Evolutionary conservation across 2,113 vertebrate species (phyloP), one percentile per base, ranked within the genome.

Genomic region (Mormyrus lacerda): DNA sequence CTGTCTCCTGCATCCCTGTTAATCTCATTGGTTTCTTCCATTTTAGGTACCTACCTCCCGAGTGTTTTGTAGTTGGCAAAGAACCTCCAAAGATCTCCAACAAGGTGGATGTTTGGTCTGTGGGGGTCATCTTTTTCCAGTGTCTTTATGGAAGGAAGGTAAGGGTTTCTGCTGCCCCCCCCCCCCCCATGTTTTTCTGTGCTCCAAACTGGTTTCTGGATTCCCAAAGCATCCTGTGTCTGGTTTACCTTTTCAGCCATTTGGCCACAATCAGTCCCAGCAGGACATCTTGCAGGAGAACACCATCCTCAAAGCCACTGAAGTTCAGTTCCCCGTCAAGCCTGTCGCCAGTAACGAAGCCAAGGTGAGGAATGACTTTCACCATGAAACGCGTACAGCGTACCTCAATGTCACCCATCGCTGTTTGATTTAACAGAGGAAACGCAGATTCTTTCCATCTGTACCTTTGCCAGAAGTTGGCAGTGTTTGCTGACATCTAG

Each of bases 221-320:
- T 83, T 35, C 35, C 31, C 73, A 69, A 39, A 51, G 42, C 45
- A 76, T 55, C n/a, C 31, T 3, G 3, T 55, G 9, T 50, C 8
- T 47, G 27, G 88, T 47, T 21, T 42, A 2, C 53, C 47, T 87
- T n/a, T 92, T 84, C 93, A 99, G 98, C 98, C 98, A 92, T 99
- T 99, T 95, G 98, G 98, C 92, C 98, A 99, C 95, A 99, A 99
- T 94, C 98, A 99, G 93, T 99, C 98, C 24, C 98, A 99, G 92
- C 98, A 99, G 94, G 98, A 99, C 93, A 99, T 99, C 93, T 96
- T 99, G 91, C 98, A 99, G 95, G 98, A 99, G 96, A 99, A 99
- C 92, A 99, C 98, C 91, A 99, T 99, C 94, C 95, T 99, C 93
- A 99, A 99, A 98, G 98, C 98, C 92, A 99, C 98, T 19, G 98